Evolutionary conservation across 2,888 invertebrate species (phyloP).

Genomic region (Melitaea athalia): DNA sequence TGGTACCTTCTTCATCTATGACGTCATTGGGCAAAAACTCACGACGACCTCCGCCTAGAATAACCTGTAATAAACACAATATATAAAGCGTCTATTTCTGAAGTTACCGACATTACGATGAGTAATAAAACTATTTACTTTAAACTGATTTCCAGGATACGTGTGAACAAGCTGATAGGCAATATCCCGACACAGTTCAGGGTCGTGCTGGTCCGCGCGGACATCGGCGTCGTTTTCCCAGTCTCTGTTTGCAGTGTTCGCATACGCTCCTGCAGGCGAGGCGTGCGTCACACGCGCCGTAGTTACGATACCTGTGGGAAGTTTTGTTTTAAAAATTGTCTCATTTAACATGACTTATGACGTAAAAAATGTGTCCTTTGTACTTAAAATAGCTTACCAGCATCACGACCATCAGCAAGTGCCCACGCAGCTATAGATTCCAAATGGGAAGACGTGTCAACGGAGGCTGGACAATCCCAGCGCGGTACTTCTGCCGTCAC

Average conservation of each 20-base stretch:
- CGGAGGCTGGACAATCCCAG: constrained; percentile 82
- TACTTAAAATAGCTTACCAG: constrained; percentile 43
- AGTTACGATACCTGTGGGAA: constrained; percentile 84
- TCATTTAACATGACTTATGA: too few relatives aligned
- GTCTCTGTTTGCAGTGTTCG: constrained; percentile 85
- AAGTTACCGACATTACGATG: neutral
- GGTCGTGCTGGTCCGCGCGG: constrained; percentile 49
- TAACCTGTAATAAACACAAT: constrained; percentile 68
- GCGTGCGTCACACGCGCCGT: constrained; percentile 91
- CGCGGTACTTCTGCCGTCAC: constrained; percentile 83
- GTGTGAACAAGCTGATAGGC: constrained; percentile 40
- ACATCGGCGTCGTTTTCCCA: constrained; percentile 88
- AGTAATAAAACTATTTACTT: constrained; percentile 22
- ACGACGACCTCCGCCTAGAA: constrained; percentile 87
- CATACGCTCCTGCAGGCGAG: constrained; percentile 85
- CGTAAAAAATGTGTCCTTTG: too few relatives aligned
- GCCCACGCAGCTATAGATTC: constrained; percentile 86
- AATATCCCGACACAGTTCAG: constrained; percentile 64
- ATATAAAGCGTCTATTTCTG: neutral
- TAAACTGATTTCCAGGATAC: constrained; percentile 37
- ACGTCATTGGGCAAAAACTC: constrained; percentile 83
- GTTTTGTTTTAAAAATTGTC: neutral
- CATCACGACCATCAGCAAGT: constrained; percentile 68
- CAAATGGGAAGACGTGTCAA: constrained; percentile 77
- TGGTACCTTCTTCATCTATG: constrained; percentile 77